Evolutionary conservation across 2,888 invertebrate species (phyloP), one percentile per base, ranked within the genome.

Genomic region (Merodon equestris): DNA sequence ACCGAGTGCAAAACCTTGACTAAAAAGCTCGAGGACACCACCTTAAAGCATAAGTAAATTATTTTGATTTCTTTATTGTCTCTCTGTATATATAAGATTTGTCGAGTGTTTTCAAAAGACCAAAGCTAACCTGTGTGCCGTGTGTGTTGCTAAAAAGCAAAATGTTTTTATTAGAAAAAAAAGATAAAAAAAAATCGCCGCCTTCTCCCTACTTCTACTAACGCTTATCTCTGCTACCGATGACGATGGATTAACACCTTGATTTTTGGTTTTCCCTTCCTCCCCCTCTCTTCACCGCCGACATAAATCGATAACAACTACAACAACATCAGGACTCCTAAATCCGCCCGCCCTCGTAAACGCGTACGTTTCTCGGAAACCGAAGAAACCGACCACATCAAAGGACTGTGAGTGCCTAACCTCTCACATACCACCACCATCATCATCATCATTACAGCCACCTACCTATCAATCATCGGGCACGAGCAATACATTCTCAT

Each of bases 1-100:
- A 92, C 92, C 88, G 95, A 96, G 91, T 96, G 96, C 92, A 95
- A 94, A 91, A 92, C 92, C 90, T 93, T 96, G 90, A 96, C 96
- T 89, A 92, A 93, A 91, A 95, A 94, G 92, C 93, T 96, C 91
- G 96, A 96, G 92, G 95, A 95, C 90, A 93, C 95, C 89, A 93
- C 93, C 90, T 91, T 93, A 90, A 94, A 93, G 91, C 95, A 96
- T 94, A 95, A 96, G 96, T 96, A 86, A 86, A 27, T 84, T 86
- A 84, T 84, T 51, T 67, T 57, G 57, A 40, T 73, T 54, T n/a
- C 7, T 63, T 45, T 56, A 44, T 19, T 64, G 15, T 70, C 5
- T 64, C 45, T 72, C 15, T 44, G 2, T 54, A 5, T 63, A 42
- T 9, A 51, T 12, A 15, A 15, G 17, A 17, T 17, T 17, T 27